Base-by-base conservation (phyloP, 1,140 invertebrate genomes). In the Cydia fagiglandana region DNA sequence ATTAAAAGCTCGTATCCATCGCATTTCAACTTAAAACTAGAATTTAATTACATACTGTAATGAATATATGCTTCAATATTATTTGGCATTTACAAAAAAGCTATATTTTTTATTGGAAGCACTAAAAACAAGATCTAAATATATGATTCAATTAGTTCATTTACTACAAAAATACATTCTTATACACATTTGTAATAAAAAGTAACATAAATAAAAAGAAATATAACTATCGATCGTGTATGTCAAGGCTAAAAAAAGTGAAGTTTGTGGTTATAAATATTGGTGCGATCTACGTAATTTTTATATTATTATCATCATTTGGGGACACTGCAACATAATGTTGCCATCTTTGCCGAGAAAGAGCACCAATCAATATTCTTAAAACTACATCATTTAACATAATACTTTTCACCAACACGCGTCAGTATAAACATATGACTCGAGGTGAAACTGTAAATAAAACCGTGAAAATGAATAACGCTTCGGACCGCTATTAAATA, bases 101-200 rank as follows among this genome's bases (percentile, higher is more conserved):
- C 76, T 80, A 79, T 76, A 64, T 75, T 77, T 66, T 66, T 79
- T 80, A 79, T 76, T 85, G 86, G 86, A 88, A 88, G 86, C 86
- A 85, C 85, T 86, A 86, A 47, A 73, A 73, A 50, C 50, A 50
- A 73, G 73, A 73, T 73, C 73, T 70, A 70, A 41, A 68, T 68
- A 34, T 41, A 41, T 17, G 30, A 70, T 70, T 70, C 34, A 41
- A 70, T 70, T 70, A 38, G 38, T 70, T 68, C 5, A 38, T 34
- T 70, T 70, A 38, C 66, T 70, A 70, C 34, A 73, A 73, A 73
- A 73, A 73, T 73, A 73, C 73, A 70, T 70, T 70, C 34, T 66
- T 38, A 38, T 70, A 70, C 66, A 70, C 66, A 70, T 41, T 70
- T 70, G n/a, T 70, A 70, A n/a, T 53, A 17, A 34, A 41, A 45